Evolutionary conservation across 2,797 vertebrate genomes (phyloP).

Genomic region (Rhincodon typus): DNA sequence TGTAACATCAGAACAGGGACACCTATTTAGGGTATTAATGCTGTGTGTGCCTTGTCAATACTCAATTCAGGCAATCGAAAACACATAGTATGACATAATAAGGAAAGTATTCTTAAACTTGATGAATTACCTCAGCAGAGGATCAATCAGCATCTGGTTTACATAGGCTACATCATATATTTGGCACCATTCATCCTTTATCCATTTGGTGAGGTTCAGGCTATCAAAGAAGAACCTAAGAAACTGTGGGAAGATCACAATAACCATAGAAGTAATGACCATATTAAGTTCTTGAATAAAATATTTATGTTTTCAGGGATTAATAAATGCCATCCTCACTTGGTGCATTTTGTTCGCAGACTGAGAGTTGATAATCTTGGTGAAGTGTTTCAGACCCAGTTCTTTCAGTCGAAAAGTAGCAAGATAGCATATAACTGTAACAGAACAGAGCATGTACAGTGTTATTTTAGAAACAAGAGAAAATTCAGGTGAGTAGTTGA

Average conservation of each 20-base stretch:
- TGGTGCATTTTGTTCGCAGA: conserved; percentile 66
- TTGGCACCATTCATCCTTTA: conserved; percentile 78
- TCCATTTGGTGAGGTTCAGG: conserved; percentile 70
- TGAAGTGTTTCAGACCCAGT: conserved; percentile 68
- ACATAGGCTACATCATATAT: conserved; percentile 72
- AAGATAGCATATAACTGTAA: conserved; percentile 74
- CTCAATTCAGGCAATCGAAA: background rate
- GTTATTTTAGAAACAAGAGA: background rate
- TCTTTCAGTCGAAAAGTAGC: conserved; percentile 72
- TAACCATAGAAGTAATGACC: background rate
- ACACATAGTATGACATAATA: background rate
- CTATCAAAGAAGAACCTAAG: conserved; percentile 78
- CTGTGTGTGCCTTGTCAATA: background rate
- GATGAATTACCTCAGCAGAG: conserved; percentile 68
- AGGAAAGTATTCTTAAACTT: background rate
- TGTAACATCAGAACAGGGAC: background rate
- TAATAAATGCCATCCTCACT: conserved; percentile 54
- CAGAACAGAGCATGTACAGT: background rate
- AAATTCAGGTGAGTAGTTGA: background rate
- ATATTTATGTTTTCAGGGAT: background rate
- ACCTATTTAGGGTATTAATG: background rate
- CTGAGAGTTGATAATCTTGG: conserved; percentile 68
- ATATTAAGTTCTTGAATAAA: background rate
- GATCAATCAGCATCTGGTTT: conserved; percentile 66
- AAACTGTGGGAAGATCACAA: conserved; percentile 62